Conservation (phyloP, 2,888 invertebrate species). For the Cheilosia urbana region DNA sequence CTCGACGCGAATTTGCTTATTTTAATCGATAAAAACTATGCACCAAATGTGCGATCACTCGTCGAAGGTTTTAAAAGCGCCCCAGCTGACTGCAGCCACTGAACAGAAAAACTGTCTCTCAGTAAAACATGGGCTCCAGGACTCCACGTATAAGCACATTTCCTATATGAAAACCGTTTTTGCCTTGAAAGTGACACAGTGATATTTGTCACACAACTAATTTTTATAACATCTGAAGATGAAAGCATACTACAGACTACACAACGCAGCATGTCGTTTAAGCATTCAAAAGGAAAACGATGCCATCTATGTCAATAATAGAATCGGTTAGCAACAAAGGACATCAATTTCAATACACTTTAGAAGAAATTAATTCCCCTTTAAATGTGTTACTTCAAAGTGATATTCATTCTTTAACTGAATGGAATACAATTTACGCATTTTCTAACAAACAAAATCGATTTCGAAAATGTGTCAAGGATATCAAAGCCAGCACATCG, state of each 20-base stretch:
- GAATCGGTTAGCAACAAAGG: conserved; percentile 54
- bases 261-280: conserved; percentile 43
- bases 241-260: not conserved
- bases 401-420: conserved; percentile 17
- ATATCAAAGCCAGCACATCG: conserved; percentile 70
- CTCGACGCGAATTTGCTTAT: no score
- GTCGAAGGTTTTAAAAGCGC: no score
- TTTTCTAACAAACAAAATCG: conserved; percentile 68
- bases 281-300: conserved; percentile 27
- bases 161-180: not conserved
- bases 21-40: no score
- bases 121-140: no score
- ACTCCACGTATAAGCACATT: not conserved
- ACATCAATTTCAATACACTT: conserved; percentile 50
- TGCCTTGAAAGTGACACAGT: not conserved
- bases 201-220: conserved; percentile 51
- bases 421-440: conserved; percentile 51
- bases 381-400: conserved; percentile 17
- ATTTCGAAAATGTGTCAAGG: conserved; percentile 68
- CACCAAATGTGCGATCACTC: no score
- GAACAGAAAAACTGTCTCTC: no score
- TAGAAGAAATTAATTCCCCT: conserved; percentile 29
- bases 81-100: no score
- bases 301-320: conserved; percentile 33
- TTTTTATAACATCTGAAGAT: conserved; percentile 38